Evolutionary conservation across 2,113 vertebrate genomes (phyloP), one percentile per base, ranked within the genome.

Genomic region (Platichthys stellatus): DNA sequence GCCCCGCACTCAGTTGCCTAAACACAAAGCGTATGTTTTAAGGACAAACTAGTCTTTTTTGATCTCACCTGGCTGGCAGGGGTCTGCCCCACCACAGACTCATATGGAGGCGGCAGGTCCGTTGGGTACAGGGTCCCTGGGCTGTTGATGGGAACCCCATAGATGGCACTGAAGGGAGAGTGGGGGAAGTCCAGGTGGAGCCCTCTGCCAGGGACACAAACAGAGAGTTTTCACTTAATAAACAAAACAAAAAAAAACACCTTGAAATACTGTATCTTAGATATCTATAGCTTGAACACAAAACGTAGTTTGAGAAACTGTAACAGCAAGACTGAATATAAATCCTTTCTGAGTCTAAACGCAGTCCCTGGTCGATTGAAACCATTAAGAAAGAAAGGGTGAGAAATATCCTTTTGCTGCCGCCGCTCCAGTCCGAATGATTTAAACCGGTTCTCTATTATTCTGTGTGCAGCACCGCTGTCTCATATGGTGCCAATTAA

Each of bases 41-140:
- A 74, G 1, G 21, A 9, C 38, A 74, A 20, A 63, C 12, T 2
- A 0, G 6, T 3, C n/a, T 45, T 56, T 40, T 40, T 10, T 24
- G 24, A 17, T 23, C 94, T 95, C 92, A 99, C 98, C 96, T 97
- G 97, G 66, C 94, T 95, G 82, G 95, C 91, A 0, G 95, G 93
- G 0, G 91, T 93, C 38, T 96, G 95, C 15, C 96, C 95, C 76
- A 99, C 94, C 69, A 99, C 96, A 1, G 96, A 95, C 90, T 99
- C 98, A 1, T 99, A 99, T 0, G 98, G 97, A 9, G 98, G 98
- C 0, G 98, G 98, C 28, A 99, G 94, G 87, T 99, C 98, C 0
- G 96, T 83, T 0, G 98, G 97, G 81, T 98, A 99, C 24, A 97
- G 90, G 26, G 95, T 95, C 24, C 96, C 95, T 0, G 97, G 98